phyloP scores from a whole-genome alignment of 2,113 vertebrate genomes.

The Hassar affinis region DNA sequence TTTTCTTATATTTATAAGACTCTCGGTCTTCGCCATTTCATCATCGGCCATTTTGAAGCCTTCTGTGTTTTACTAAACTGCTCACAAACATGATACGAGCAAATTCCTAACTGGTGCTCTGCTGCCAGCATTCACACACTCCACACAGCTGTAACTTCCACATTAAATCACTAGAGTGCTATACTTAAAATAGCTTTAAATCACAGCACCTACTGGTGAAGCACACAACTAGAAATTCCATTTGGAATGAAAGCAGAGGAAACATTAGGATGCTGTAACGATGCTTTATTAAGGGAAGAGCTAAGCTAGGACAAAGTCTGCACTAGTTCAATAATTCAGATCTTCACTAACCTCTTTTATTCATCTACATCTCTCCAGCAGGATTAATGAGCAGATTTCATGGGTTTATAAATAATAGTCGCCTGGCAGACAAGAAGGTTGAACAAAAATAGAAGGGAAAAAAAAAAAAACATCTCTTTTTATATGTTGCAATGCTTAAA shows the following conservation, averaged over 20 bases:
- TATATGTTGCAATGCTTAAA: neutral
- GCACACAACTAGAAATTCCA: neutral
- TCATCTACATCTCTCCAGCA: neutral
- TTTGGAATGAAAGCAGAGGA: conserved; percentile 8
- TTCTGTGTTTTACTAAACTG: neutral
- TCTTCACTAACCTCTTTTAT: neutral
- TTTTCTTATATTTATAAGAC: neutral
- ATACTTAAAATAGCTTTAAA: neutral
- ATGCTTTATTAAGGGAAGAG: neutral
- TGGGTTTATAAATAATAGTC: neutral
- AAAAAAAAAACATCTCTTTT: no score
- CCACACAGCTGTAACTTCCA: neutral
- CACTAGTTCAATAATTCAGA: conserved; percentile 7
- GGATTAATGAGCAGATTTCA: neutral
- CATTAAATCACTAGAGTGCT: neutral
- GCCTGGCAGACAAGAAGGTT: neutral
- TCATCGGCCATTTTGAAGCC: neutral
- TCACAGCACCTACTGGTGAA: neutral
- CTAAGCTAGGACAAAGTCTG: neutral
- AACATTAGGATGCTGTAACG: neutral
- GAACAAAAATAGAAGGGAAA: neutral
- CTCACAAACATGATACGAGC: neutral
- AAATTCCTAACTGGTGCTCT: neutral
- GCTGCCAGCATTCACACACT: conserved; percentile 4
- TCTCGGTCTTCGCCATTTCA: neutral